phyloP scores from a whole-genome alignment of 2,113 vertebrate species.

The Eidolon helvum region DNA sequence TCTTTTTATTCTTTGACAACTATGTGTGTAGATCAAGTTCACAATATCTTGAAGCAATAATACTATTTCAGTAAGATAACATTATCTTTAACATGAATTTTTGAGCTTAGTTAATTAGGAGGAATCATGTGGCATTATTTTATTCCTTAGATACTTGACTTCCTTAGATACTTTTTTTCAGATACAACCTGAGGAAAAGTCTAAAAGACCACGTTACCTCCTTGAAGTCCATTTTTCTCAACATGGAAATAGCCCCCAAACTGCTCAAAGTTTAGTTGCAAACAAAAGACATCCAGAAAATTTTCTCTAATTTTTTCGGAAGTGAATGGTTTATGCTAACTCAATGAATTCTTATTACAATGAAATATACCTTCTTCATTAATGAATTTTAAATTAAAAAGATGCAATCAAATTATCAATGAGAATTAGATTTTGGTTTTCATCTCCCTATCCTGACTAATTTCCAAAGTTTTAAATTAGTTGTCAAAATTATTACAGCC shows the following conservation, averaged over 20 bases:
- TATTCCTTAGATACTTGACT: neutral
- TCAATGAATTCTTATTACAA: neutral
- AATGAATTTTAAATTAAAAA: conserved; percentile 44
- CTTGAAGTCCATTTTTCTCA: neutral
- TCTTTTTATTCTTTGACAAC: neutral
- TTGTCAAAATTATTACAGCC: neutral
- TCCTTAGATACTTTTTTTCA: neutral
- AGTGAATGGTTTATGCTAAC: neutral
- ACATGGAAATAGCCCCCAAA: neutral
- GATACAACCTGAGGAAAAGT: neutral
- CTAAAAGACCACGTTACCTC: neutral
- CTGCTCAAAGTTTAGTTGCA: neutral
- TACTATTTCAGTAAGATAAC: neutral
- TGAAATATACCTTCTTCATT: neutral
- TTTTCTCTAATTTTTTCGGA: neutral
- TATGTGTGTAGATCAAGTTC: neutral
- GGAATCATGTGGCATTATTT: neutral
- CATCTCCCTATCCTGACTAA: neutral
- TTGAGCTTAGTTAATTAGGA: neutral
- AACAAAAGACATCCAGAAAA: neutral
- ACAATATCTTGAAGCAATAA: neutral
- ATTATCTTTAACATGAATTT: neutral
- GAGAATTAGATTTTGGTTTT: conserved; percentile 23
- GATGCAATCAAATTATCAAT: neutral
- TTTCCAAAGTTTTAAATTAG: neutral